These are phyloP conservation scores for Tigriopus californicus DNA, from an alignment of 2,888 invertebrate genomes.

Conservation along the genomic window DNA sequence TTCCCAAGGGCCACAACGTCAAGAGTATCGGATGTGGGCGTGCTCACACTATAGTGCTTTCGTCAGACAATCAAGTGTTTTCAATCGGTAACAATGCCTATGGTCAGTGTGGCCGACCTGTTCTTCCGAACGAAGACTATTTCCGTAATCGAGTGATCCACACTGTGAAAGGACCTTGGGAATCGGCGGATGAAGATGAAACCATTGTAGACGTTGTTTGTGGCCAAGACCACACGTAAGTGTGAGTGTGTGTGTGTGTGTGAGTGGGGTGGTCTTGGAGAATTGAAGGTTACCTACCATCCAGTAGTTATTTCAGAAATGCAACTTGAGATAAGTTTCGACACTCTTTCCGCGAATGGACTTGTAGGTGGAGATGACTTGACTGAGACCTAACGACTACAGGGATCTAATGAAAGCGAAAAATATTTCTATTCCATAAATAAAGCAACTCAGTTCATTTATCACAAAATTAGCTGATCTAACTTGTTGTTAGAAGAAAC, in stretches of 20 bases:
- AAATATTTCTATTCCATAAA: no score
- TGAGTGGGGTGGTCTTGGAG: no score
- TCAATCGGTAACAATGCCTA: conserved; percentile 76
- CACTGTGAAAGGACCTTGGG: conserved; percentile 41
- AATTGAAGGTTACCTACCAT: no score
- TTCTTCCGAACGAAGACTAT: conserved; percentile 57
- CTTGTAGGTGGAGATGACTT: conserved; percentile 7
- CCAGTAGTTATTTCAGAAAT: neutral
- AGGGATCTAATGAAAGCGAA: no score
- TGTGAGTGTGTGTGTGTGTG: no score
- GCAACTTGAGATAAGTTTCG: no score
- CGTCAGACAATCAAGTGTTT: conserved; percentile 57
- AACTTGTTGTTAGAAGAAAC: no score
- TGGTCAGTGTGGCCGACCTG: conserved; percentile 74
- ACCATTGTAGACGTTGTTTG: conserved; percentile 46
- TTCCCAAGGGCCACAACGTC: conserved; percentile 22
- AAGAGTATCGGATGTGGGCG: conserved; percentile 52
- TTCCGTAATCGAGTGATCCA: conserved; percentile 43
- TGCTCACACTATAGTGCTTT: conserved; percentile 62
- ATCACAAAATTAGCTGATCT: no score
- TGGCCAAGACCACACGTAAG: conserved; percentile 69
- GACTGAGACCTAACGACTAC: no score
- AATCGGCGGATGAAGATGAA: conserved; percentile 31
- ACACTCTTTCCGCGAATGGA: neutral
- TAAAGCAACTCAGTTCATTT: no score